Evolutionary conservation across 2,797 vertebrate species (phyloP), one percentile per base, ranked within the genome.

Genomic region (Labeo calbasu): DNA sequence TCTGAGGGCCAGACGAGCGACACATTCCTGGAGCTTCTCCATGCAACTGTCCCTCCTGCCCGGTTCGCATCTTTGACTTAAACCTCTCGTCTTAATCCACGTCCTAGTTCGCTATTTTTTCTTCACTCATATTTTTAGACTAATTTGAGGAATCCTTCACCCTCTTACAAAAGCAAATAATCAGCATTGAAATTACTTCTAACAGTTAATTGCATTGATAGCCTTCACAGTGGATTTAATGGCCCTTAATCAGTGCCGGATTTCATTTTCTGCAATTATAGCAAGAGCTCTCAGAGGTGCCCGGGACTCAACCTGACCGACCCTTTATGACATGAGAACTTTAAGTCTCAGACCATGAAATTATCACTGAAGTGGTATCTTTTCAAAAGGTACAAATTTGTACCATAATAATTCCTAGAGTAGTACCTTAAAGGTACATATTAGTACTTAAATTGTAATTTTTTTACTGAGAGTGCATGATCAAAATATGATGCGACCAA

Each of bases 251-350:
- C 28, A 59, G 36, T 40, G 63, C 19, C 75, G 9, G 63, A 32
- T 59, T 84, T 69, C 17, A 70, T 84, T 70, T 59, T 59, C 63
- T 48, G 63, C 51, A 57, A 53, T 76, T 57, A 76, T 21, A 17
- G n/a, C 61, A 0, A 48, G 40, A 65, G 40, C 57, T 40, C 71
- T 59, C 10, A 46, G 59, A 51, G 69, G 19, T 72, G 69, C 17
- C n/a, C 2, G 11, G 43, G 63, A 51, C 6, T 68, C 48, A 25
- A 69, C 55, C 69, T 17, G 12, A 10, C 11, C 12, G 21, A 63
- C 55, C 25, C 70, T n/a, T 15, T 6, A 19, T 43, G 40, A 80
- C 66, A 43, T 7, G 8, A 81, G 36, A 59, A 43, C 19, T 23
- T 43, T 15, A 19, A 46, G 14, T n/a, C 53, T n/a, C 36, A 71